Conservation (phyloP, 2,888 invertebrate genomes). For the Eretmocerus hayati region DNA sequence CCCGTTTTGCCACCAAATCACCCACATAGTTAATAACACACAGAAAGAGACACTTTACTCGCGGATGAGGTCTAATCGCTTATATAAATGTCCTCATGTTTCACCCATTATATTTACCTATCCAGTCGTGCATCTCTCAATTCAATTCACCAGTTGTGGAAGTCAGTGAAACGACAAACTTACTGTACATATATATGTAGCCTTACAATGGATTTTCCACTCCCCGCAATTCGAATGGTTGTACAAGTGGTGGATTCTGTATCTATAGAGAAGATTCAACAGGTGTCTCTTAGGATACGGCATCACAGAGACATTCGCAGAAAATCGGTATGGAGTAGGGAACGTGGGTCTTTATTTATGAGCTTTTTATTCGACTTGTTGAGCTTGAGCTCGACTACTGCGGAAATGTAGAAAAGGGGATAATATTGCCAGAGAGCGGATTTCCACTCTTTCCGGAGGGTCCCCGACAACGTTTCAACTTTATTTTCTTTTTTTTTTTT, state of each 20-base stretch:
- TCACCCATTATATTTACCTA: too few species aligned
- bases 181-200: too few species aligned
- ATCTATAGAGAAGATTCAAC: slow-evolving; percentile 39
- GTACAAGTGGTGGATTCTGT: not conserved
- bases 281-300: too few species aligned
- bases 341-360: slow-evolving; percentile 43
- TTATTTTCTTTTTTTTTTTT: not conserved
- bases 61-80: slow-evolving; percentile 19
- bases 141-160: too few species aligned
- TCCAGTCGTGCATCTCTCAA: too few species aligned
- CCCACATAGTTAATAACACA: too few species aligned
- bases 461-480: not conserved
- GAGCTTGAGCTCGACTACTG: slow-evolving; percentile 31
- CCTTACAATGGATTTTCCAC: too few species aligned
- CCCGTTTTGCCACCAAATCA: too few species aligned
- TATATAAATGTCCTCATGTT: too few species aligned
- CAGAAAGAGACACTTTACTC: too few species aligned
- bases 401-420: too few species aligned
- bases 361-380: slow-evolving; percentile 49
- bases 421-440: too few species aligned
- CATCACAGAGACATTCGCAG: slow-evolving; percentile 45
- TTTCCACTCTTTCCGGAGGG: slow-evolving; percentile 8
- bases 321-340: slow-evolving; percentile 35
- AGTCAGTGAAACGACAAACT: slow-evolving; percentile 4
- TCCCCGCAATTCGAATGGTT: slow-evolving; percentile 9